A percentile compares a stretch with the other conserved stretches of the same genome.
Evolutionary conservation across 2,113 vertebrate genomes (phyloP).

Genomic region (Carlito syrichta): DNA sequence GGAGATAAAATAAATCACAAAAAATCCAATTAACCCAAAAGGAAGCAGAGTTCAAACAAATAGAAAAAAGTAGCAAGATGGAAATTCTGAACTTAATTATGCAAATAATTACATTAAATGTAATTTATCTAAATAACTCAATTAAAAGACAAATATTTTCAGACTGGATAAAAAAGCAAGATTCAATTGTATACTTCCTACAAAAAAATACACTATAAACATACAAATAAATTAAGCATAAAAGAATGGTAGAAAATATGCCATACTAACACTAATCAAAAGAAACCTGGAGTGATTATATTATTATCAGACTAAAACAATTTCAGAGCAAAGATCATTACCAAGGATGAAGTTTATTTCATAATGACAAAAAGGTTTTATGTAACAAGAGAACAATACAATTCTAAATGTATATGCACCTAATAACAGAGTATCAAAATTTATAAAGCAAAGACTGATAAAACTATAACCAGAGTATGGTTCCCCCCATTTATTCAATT

Average conservation of each 20-base stretch:
- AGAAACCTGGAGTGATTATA: background rate
- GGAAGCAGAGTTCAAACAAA: background rate
- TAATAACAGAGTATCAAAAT: background rate
- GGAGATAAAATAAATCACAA: background rate
- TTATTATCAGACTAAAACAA: background rate
- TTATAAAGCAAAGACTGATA: background rate
- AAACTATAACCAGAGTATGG: background rate
- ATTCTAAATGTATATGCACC: background rate
- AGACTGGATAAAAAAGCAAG: background rate
- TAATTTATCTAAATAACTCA: background rate
- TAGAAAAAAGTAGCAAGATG: background rate
- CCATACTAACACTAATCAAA: background rate
- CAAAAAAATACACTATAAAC: background rate
- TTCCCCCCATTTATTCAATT: background rate
- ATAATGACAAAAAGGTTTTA: background rate
- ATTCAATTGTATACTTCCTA: background rate
- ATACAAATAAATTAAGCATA: background rate
- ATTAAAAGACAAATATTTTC: background rate
- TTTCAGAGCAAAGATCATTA: background rate
- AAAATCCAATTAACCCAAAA: background rate
- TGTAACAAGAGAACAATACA: background rate
- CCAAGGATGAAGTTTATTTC: background rate
- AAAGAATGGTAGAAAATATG: background rate
- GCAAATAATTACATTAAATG: background rate
- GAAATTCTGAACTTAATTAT: background rate